Conservation (phyloP, 2,113 vertebrate species). For the Chloebia gouldiae region DNA sequence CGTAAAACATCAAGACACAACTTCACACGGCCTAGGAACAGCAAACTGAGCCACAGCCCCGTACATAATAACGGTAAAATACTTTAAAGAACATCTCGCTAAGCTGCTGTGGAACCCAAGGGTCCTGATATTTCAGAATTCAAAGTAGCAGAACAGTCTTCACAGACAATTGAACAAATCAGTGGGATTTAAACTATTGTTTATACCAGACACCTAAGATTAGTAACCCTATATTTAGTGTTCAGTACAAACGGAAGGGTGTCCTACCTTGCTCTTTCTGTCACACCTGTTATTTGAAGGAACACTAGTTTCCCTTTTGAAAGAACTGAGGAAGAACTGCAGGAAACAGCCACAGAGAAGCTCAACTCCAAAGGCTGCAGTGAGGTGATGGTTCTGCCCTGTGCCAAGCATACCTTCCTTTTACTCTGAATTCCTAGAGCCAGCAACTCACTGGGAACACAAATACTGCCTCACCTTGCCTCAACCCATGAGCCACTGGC, state of each 20-base stretch:
- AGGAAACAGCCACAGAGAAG: background rate
- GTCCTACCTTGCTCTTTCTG: background rate
- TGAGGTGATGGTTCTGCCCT: accelerated
- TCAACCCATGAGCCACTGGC: accelerated
- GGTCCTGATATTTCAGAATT: background rate
- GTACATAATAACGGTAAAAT: background rate
- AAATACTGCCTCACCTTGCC: background rate
- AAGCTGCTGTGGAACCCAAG: background rate
- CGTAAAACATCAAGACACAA: background rate
- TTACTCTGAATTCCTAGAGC: background rate
- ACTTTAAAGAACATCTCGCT: background rate
- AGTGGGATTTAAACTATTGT: background rate
- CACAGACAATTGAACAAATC: background rate
- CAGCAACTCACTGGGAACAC: background rate
- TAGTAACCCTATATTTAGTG: background rate
- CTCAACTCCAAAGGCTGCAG: background rate
- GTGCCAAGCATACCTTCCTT: accelerated
- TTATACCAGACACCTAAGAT: background rate
- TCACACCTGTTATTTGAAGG: background rate
- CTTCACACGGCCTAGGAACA: background rate
- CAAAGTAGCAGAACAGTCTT: background rate
- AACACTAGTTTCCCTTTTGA: background rate
- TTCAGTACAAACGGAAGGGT: background rate
- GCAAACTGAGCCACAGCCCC: background rate
- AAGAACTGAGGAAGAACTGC: background rate